Evolutionary conservation across 2,888 invertebrate species (phyloP).

Genomic region (Agrilus cyanescens): DNA sequence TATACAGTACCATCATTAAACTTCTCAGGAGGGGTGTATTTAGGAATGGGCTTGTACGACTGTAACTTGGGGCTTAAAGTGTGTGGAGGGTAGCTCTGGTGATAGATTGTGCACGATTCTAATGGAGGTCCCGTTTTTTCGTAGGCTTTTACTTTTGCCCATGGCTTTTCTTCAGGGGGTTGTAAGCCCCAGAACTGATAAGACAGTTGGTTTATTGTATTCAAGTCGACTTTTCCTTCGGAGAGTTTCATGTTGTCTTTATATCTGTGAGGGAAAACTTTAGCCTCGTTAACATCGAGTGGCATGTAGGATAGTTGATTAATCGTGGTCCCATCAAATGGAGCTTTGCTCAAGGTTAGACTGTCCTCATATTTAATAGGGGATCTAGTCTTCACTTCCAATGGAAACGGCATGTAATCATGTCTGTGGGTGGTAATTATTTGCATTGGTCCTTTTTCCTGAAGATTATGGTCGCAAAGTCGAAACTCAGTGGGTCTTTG

Average conservation of each 20-base stretch:
- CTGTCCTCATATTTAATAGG: slow-evolving; percentile 36
- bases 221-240: slow-evolving; percentile 8
- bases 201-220: slow-evolving; percentile 44
- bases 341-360: slow-evolving; percentile 33
- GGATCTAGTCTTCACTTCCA: slow-evolving; percentile 30
- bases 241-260: not conserved
- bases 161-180: slow-evolving; percentile 5
- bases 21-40: slow-evolving; percentile 1
- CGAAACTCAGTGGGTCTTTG: slow-evolving; percentile 32
- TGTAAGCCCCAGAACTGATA: slow-evolving; percentile 33
- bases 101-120: slow-evolving; percentile 43
- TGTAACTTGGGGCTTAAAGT: not conserved
- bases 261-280: slow-evolving; percentile 1
- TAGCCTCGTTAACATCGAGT: not conserved
- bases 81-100: slow-evolving; percentile 38
- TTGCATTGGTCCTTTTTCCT: slow-evolving; percentile 47
- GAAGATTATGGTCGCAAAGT: slow-evolving; percentile 43
- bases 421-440: slow-evolving; percentile 52
- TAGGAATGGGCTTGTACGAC: slow-evolving; percentile 1
- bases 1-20: slow-evolving; percentile 8
- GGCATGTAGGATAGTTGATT: slow-evolving; percentile 9
- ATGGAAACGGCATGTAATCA: slow-evolving; percentile 47
- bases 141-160: slow-evolving; percentile 2
- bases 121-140: slow-evolving; percentile 19
- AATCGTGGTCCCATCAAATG: slow-evolving; percentile 24